Percentiles rank a stretch among this genome's conserved stretches.
phyloP scores from a whole-genome alignment of 2,888 invertebrate species.

The Agrochola macilenta region DNA sequence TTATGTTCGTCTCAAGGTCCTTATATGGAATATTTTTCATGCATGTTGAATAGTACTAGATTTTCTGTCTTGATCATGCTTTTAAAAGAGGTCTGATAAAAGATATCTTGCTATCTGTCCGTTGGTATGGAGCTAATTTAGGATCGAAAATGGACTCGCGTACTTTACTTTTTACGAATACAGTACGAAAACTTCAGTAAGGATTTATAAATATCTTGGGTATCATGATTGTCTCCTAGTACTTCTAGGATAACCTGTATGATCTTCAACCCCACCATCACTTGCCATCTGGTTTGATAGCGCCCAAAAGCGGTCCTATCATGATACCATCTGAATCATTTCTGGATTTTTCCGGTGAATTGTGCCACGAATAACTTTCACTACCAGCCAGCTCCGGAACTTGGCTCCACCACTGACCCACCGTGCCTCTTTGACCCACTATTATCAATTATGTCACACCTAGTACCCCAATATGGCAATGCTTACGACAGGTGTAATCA shows the following conservation, averaged over 20 bases:
- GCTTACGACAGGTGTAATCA: conserved; percentile 50
- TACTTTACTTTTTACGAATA: background rate
- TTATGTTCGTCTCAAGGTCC: conserved; percentile 53
- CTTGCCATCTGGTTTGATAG: background rate
- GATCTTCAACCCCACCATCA: background rate
- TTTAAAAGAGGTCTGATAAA: background rate
- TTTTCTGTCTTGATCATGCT: background rate
- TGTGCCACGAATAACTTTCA: conserved; percentile 36
- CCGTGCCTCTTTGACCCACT: conserved; percentile 12
- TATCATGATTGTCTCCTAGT: too few relatives aligned
- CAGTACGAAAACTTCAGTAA: background rate
- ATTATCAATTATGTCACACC: conserved; percentile 40
- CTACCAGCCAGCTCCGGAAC: conserved; percentile 7
- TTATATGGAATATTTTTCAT: conserved; percentile 32
- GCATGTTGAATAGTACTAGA: conserved; percentile 1
- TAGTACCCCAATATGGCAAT: conserved; percentile 32
- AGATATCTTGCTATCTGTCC: background rate
- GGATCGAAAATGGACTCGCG: too few relatives aligned
- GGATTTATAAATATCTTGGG: background rate
- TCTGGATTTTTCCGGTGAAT: background rate
- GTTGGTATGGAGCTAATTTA: background rate
- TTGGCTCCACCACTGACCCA: conserved; percentile 16
- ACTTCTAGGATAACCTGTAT: background rate
- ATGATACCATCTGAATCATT: background rate
- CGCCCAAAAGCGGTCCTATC: background rate